A percentile compares a stretch with the other conserved stretches of the same genome.
These are phyloP conservation scores for Peromyscus aztecus DNA, from an alignment of 2,797 vertebrate species.

Conservation along the genomic window DNA sequence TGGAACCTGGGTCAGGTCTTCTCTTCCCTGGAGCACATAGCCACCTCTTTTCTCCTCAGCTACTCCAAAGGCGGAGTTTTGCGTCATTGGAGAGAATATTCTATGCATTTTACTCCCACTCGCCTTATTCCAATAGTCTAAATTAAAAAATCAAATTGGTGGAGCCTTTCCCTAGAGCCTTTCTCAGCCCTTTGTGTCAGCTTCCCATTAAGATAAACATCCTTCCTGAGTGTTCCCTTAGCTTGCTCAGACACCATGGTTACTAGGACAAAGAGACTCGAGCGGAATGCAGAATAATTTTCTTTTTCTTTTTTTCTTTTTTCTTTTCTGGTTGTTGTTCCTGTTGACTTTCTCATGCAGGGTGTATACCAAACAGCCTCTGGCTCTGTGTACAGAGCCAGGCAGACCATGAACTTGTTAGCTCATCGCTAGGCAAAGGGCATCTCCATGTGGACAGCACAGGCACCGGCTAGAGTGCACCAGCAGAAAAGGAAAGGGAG, in stretches of 20 bases:
- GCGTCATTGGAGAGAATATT: background rate
- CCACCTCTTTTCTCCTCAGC: background rate
- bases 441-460: accelerated
- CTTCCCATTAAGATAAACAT: background rate
- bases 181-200: background rate
- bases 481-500: background rate
- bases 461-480: background rate
- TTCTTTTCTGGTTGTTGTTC: background rate
- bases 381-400: slow-evolving; percentile 34
- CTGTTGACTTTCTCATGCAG: slow-evolving; percentile 19
- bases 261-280: slow-evolving; percentile 51
- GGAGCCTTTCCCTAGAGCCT: background rate
- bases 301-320: background rate
- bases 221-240: background rate
- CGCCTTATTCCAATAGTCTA: background rate
- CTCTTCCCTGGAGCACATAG: accelerated
- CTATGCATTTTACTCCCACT: background rate
- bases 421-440: background rate
- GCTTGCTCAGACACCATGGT: slow-evolving; percentile 60
- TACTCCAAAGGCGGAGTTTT: background rate
- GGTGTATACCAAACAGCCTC: background rate
- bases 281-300: background rate
- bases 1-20: background rate
- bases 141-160: background rate
- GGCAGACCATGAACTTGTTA: background rate